Evolutionary conservation across 2,888 invertebrate species (phyloP).

Genomic region (Drosophila mayaguana): DNA sequence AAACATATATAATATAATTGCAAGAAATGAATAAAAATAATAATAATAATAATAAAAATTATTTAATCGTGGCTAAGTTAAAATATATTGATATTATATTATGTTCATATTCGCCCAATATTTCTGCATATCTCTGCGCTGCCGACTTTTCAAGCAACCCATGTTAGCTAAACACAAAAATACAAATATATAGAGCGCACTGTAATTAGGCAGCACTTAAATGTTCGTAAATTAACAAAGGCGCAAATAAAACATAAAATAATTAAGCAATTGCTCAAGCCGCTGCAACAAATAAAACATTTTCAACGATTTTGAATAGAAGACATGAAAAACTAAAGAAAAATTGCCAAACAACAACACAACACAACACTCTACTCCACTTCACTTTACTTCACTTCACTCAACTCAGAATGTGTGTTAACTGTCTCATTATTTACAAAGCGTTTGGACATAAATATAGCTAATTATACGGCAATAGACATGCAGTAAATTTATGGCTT

Average conservation of each 20-base stretch:
- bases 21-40: too few relatives aligned
- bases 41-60: too few relatives aligned
- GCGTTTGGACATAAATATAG: slow-evolving; percentile 18
- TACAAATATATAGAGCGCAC: slow-evolving; percentile 56
- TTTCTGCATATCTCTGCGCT: neutral
- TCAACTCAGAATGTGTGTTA: slow-evolving; percentile 44
- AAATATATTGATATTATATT: too few relatives aligned
- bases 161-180: slow-evolving; percentile 5
- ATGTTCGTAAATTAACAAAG: slow-evolving; percentile 70
- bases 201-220: slow-evolving; percentile 71
- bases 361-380: neutral
- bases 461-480: slow-evolving; percentile 12
- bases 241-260: slow-evolving; percentile 57
- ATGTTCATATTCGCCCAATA: too few relatives aligned
- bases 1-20: too few relatives aligned
- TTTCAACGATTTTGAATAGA: slow-evolving; percentile 36
- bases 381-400: neutral
- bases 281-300: slow-evolving; percentile 21
- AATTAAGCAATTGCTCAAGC: slow-evolving; percentile 51
- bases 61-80: too few relatives aligned
- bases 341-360: slow-evolving; percentile 36
- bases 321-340: slow-evolving; percentile 29
- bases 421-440: slow-evolving; percentile 32
- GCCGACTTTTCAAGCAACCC: slow-evolving; percentile 21
- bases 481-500: slow-evolving; percentile 24